Percentiles rank a stretch among this genome's conserved stretches.
Conservation (phyloP, 2,113 vertebrate species). For the Sinocyclocheilus grahami region DNA sequence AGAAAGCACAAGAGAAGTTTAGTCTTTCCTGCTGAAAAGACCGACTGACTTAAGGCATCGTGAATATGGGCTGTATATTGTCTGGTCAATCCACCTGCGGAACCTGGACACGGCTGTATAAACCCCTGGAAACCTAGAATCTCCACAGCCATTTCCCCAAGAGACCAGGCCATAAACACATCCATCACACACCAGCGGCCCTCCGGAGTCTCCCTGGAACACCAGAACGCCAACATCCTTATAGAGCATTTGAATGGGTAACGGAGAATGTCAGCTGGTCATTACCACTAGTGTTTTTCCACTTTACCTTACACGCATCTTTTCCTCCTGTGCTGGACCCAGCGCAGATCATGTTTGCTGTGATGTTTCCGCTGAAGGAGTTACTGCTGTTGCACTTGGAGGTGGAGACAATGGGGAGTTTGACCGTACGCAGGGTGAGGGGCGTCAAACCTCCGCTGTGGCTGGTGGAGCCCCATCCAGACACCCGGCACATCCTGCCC, state of each 20-base stretch:
- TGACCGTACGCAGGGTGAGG: constrained; percentile 68
- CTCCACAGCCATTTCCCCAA: constrained; percentile 76
- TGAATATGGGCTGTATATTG: constrained; percentile 68
- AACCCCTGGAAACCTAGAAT: constrained; percentile 74
- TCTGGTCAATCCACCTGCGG: constrained; percentile 78
- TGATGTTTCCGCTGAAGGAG: constrained; percentile 78
- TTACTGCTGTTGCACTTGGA: constrained; percentile 74
- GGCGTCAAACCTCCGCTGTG: constrained; percentile 58
- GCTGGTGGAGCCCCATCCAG: constrained; percentile 77
- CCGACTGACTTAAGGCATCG: constrained; percentile 37
- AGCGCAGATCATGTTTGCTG: constrained; percentile 79
- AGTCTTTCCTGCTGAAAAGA: background rate
- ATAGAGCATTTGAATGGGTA: background rate
- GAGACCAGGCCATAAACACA: constrained; percentile 76
- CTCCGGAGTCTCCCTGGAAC: constrained; percentile 77
- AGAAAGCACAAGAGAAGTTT: background rate
- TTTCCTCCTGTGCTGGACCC: constrained; percentile 72
- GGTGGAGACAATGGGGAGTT: constrained; percentile 72
- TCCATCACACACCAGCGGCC: constrained; percentile 75
- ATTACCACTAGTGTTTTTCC: background rate
- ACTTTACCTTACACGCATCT: constrained; percentile 77
- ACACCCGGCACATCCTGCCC: constrained; percentile 76
- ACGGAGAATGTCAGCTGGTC: background rate
- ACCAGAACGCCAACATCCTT: constrained; percentile 25
- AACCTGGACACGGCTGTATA: constrained; percentile 76